phyloP scores from a whole-genome alignment of 2,888 invertebrate species.

The Acronicta aceris region DNA sequence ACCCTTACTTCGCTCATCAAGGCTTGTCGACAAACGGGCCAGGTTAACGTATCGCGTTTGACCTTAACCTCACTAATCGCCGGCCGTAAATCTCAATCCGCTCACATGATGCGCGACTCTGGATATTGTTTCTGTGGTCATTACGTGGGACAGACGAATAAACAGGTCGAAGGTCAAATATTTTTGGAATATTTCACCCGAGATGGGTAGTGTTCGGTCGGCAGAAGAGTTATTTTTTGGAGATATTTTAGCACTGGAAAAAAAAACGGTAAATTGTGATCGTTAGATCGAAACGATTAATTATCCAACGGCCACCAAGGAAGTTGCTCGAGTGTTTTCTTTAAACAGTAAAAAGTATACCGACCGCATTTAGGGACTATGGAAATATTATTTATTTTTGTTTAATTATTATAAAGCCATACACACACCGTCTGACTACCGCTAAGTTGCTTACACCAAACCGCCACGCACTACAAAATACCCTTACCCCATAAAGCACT shows the following conservation, averaged over 20 bases:
- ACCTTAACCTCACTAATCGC: slow-evolving; percentile 54
- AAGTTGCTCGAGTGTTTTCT: no score
- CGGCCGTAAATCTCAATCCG: slow-evolving; percentile 54
- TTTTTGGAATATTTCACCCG: neutral
- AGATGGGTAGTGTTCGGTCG: no score
- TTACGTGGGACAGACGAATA: slow-evolving; percentile 5
- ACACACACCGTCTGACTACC: slow-evolving; percentile 15
- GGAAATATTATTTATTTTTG: no score
- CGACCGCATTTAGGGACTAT: no score
- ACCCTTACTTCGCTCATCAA: slow-evolving; percentile 18
- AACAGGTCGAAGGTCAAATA: neutral
- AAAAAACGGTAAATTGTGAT: no score
- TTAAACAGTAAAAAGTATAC: no score
- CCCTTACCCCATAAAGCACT: slow-evolving; percentile 46
- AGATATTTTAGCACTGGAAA: no score
- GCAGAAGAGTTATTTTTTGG: neutral
- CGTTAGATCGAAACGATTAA: no score
- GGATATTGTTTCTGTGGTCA: slow-evolving; percentile 26
- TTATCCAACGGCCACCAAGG: no score
- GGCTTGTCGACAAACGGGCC: slow-evolving; percentile 45
- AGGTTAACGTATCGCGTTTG: slow-evolving; percentile 44
- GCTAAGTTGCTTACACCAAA: slow-evolving; percentile 11
- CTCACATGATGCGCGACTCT: slow-evolving; percentile 34
- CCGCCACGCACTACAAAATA: slow-evolving; percentile 28
- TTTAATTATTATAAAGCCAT: slow-evolving; percentile 18